Evolutionary conservation across 92 coral and sea anemone genomes (phyloP).

Genomic region (Blastomussa wellsi): DNA sequence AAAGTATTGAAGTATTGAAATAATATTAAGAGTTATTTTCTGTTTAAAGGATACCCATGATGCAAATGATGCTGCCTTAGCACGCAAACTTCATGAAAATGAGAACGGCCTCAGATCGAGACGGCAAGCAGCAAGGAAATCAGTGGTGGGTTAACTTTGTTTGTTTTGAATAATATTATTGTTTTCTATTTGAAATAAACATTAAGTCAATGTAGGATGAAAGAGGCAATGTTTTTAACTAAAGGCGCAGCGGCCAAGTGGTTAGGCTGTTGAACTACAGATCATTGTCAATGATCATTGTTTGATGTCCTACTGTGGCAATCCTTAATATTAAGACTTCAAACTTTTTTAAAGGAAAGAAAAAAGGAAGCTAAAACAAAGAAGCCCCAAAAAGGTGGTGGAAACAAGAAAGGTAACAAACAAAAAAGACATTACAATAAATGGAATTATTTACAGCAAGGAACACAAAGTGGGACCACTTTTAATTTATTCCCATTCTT

Average conservation of each 20-base stretch:
- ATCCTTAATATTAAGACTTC: not conserved
- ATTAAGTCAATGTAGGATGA: not conserved
- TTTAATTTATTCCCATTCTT: too few species aligned
- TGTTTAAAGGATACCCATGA: slow-evolving; percentile 15
- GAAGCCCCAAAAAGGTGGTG: slow-evolving; percentile 28
- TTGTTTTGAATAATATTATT: not conserved
- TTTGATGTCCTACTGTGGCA: not conserved
- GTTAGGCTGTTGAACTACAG: too few species aligned
- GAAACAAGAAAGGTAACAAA: slow-evolving; percentile 33
- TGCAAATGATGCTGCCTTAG: slow-evolving; percentile 59
- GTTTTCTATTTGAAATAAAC: not conserved
- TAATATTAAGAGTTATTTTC: not conserved
- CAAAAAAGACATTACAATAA: not conserved
- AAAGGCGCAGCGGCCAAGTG: too few species aligned
- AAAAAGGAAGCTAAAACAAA: slow-evolving; percentile 37
- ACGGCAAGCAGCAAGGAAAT: slow-evolving; percentile 40
- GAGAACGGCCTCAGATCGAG: slow-evolving; percentile 60
- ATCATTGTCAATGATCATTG: too few species aligned
- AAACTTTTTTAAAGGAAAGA: slow-evolving; percentile 25
- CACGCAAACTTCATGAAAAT: slow-evolving; percentile 57
- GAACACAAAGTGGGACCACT: too few species aligned
- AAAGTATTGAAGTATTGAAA: not conserved
- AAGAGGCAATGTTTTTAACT: too few species aligned
- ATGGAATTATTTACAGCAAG: too few species aligned
- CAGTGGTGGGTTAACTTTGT: slow-evolving; percentile 39